phyloP scores from a whole-genome alignment of 1,140 invertebrate species.

The Telenomus remus region DNA sequence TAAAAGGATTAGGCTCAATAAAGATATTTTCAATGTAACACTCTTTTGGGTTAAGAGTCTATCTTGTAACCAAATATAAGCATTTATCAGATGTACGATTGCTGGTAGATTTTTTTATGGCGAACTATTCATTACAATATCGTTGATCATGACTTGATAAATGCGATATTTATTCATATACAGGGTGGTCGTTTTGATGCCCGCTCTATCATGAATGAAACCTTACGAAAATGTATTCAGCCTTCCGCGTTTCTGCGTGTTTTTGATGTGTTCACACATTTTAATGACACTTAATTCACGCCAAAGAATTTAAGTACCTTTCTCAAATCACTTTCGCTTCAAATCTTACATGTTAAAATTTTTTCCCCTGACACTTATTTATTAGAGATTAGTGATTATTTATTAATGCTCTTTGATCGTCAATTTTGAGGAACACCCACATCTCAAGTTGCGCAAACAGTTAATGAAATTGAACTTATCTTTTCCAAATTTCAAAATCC shows the following conservation, averaged over 20 bases:
- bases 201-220: constrained; percentile 27
- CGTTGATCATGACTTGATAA: constrained; percentile 47
- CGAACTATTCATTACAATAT: constrained; percentile 51
- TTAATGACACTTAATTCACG: constrained; percentile 46
- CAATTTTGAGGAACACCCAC: constrained; percentile 16
- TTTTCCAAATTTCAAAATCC: too few species aligned
- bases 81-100: constrained; percentile 35
- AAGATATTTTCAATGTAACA: too few species aligned
- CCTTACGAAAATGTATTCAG: constrained; percentile 25
- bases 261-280: constrained; percentile 36
- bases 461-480: too few species aligned
- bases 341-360: constrained; percentile 36
- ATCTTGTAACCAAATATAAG: too few species aligned
- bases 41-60: too few species aligned
- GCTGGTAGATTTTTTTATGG: constrained; percentile 46
- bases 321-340: constrained; percentile 38
- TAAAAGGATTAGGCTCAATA: too few species aligned
- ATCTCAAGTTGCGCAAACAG: neutral
- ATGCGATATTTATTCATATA: constrained; percentile 55
- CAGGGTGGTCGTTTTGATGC: constrained; percentile 40
- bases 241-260: constrained; percentile 9
- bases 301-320: constrained; percentile 42
- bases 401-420: constrained; percentile 18
- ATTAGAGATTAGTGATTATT: constrained; percentile 25
- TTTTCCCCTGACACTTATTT: constrained; percentile 28